These are phyloP conservation scores for Phaethon lepturus DNA, from an alignment of 2,113 vertebrate species.

Conservation along the genomic window DNA sequence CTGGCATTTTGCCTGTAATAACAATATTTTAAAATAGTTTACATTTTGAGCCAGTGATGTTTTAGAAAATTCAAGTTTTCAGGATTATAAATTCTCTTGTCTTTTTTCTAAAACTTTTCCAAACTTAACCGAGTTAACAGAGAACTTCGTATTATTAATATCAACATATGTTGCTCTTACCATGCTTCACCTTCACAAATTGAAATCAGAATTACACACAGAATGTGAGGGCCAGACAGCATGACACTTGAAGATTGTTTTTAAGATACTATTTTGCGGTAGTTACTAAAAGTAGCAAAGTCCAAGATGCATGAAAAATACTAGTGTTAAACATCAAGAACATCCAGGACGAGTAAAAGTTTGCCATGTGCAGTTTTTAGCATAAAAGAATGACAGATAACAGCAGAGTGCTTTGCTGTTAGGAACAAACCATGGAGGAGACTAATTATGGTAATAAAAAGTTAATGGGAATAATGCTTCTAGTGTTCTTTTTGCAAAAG, in stretches of 20 bases:
- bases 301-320: neutral
- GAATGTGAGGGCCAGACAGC: rapidly evolving
- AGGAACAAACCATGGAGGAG: neutral
- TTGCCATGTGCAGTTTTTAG: neutral
- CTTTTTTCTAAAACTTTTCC: neutral
- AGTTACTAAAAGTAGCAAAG: neutral
- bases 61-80: neutral
- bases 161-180: neutral
- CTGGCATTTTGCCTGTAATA: conserved; percentile 88
- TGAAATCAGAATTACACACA: neutral
- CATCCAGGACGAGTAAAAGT: neutral
- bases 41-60: neutral
- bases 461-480: conserved; percentile 11
- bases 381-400: neutral
- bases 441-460: conserved; percentile 30
- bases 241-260: neutral
- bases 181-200: neutral
- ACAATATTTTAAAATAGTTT: conserved; percentile 48
- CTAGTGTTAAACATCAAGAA: neutral
- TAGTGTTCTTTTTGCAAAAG: neutral
- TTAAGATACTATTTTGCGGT: neutral
- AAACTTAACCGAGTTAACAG: neutral
- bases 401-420: neutral
- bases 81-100: neutral
- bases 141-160: neutral